Evolutionary conservation across 2,113 vertebrate species (phyloP), one percentile per base, ranked within the genome.

Genomic region (Conger conger): DNA sequence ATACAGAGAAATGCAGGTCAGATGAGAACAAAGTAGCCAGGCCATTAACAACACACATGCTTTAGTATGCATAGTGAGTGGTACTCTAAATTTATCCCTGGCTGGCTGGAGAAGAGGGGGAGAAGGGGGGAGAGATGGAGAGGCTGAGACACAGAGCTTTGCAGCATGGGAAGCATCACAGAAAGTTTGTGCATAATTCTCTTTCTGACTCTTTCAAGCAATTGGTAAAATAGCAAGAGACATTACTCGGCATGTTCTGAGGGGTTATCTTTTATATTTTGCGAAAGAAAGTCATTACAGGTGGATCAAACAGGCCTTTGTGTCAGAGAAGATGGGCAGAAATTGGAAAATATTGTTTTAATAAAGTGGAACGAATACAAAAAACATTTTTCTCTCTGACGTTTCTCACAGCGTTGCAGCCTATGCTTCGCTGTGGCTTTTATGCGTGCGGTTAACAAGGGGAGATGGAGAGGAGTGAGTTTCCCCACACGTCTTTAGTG

Each of bases 161-260:
- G 79, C 88, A 82, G 86, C 87, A 88, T 90, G 92, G 84, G 89
- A 87, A 90, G 89, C 89, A 82, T 91, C 88, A 85, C 87, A 78
- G 83, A 88, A 87, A 86, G 91, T 82, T 54, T 68, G 84, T 82
- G 92, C 91, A 93, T 93, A 93, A 91, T 93, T 93, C 90, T 91
- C 85, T 86, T 86, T 80, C 84, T 82, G 15, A 85, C 20, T 76
- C 87, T 90, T 90, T 91, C 91, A 86, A 93, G 86, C 83, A 87
- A 91, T 94, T 92, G 92, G 94, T 90, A 92, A 93, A 93, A 93
- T 92, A 93, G 87, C 87, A 89, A 90, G 89, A 95, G 87, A 90
- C 93, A 95, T 94, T 93, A 91, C 88, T 91, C 86, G 83, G 88
- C 88, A 88, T 86, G 57, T 42, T 88, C 87, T 89, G 84, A 86